Conservation (phyloP, 2,888 invertebrate species). For the Mythimna loreyi region DNA sequence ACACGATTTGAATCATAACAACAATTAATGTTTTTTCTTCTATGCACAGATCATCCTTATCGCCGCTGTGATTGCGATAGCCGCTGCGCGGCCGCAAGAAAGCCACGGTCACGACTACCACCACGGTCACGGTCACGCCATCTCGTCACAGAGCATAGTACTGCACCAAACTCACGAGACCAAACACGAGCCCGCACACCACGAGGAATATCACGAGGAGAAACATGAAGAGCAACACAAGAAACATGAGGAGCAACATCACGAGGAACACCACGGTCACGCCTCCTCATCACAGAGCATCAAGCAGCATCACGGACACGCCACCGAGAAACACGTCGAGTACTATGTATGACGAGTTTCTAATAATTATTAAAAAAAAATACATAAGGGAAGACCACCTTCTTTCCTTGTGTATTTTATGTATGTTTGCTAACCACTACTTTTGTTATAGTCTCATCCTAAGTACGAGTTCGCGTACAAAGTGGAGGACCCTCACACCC, state of each 20-base stretch:
- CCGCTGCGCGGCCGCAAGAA: slow-evolving; percentile 52
- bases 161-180: slow-evolving; percentile 66
- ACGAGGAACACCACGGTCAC: slow-evolving; percentile 49
- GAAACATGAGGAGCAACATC: slow-evolving; percentile 25
- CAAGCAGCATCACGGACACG: slow-evolving; percentile 69
- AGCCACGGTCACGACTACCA: slow-evolving; percentile 49
- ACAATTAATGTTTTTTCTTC: background rate
- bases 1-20: background rate
- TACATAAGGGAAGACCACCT: too few species aligned
- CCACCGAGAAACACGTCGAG: slow-evolving; percentile 61
- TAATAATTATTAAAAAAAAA: too few species aligned
- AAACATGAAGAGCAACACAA: background rate
- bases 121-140: slow-evolving; percentile 69
- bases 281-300: too few species aligned
- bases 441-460: slow-evolving; percentile 2
- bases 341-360: slow-evolving; percentile 47
- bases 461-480: slow-evolving; percentile 81
- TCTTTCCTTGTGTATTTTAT: too few species aligned
- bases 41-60: slow-evolving; percentile 22
- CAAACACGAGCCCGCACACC: slow-evolving; percentile 26
- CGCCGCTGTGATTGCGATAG: slow-evolving; percentile 46
- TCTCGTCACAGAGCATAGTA: slow-evolving; percentile 74
- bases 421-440: background rate
- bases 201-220: background rate
- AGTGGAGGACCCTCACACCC: slow-evolving; percentile 85